phyloP scores from a whole-genome alignment of 2,113 vertebrate genomes.

The Phalacrocorax brasilianus region DNA sequence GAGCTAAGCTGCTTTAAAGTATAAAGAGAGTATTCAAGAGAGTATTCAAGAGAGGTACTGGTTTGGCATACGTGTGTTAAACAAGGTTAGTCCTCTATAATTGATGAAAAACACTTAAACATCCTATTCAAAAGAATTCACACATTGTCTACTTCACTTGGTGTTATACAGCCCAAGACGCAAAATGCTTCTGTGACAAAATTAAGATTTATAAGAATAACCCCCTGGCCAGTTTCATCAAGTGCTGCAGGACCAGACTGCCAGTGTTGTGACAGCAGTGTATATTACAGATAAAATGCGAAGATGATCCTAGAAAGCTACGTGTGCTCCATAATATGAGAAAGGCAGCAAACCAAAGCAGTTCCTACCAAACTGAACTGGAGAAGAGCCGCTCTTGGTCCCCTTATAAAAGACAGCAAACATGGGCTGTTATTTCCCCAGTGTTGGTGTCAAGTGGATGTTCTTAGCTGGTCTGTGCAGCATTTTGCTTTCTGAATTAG shows the following conservation, averaged over 20 bases:
- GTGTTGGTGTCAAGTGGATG: background rate
- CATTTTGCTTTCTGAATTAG: background rate
- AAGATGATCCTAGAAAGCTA: background rate
- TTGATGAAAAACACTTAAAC: background rate
- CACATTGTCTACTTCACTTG: background rate
- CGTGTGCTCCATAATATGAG: background rate
- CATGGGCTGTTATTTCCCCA: background rate
- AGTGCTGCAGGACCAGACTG: background rate
- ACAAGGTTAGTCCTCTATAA: background rate
- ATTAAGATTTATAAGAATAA: background rate
- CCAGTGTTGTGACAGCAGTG: background rate
- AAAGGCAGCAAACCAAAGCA: background rate
- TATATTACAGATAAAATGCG: background rate
- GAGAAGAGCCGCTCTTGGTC: background rate
- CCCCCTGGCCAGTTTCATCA: rapidly evolving
- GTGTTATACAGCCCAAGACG: background rate
- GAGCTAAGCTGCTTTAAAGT: background rate
- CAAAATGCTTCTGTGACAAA: background rate
- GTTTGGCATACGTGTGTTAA: background rate
- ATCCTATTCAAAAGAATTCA: background rate
- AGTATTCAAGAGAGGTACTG: background rate
- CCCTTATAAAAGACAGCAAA: background rate
- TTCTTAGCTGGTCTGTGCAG: background rate
- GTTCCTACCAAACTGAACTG: background rate
- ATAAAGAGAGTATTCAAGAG: background rate